Conservation (phyloP, 2,113 vertebrate species). For the Eulacestoma nigropectus region DNA sequence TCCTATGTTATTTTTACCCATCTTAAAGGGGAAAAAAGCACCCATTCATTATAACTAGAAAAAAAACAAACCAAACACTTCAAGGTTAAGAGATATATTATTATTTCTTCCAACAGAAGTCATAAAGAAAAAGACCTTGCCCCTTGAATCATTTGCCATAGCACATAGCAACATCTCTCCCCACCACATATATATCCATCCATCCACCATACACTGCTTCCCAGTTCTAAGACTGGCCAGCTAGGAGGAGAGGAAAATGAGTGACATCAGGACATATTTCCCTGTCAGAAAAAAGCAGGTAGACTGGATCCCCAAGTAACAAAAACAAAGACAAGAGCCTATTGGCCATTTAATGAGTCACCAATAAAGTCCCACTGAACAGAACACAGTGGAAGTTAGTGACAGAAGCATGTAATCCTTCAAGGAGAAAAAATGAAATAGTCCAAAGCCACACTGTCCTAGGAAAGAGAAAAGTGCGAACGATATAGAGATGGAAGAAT, state of each 20-base stretch:
- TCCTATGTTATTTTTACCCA: neutral
- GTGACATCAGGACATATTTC: neutral
- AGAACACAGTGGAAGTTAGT: neutral
- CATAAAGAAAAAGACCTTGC: neutral
- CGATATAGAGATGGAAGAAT: neutral
- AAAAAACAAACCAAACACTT: neutral
- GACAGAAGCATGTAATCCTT: neutral
- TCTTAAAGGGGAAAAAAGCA: neutral
- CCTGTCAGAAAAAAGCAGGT: neutral
- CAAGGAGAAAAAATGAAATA: neutral
- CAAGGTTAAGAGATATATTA: neutral
- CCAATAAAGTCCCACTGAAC: neutral
- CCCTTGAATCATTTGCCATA: neutral
- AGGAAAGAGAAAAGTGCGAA: neutral
- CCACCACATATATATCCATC: neutral
- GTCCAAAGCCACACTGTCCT: neutral
- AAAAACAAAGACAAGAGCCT: neutral
- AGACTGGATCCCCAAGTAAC: neutral
- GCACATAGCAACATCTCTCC: neutral
- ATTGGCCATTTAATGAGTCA: neutral
- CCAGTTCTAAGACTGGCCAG: neutral
- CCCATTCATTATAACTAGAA: neutral
- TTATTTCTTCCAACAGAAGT: neutral
- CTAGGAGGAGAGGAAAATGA: neutral
- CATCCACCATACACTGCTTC: neutral